These are phyloP conservation scores for Gopherus flavomarginatus DNA, from an alignment of 2,113 vertebrate species.

Conservation along the genomic window DNA sequence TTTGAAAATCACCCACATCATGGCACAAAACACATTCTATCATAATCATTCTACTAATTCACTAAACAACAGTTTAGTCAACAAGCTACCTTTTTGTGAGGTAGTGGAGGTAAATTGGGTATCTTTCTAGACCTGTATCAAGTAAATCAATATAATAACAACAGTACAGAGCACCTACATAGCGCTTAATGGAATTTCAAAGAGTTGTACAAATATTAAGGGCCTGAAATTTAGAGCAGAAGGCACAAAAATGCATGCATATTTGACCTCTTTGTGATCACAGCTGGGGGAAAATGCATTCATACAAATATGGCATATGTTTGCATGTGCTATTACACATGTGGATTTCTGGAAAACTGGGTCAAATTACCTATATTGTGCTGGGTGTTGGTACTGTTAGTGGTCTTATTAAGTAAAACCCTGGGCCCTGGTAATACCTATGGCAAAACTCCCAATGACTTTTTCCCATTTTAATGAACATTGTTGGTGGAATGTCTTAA, in stretches of 20 bases:
- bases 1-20: background rate
- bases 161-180: background rate
- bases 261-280: background rate
- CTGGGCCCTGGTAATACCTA: background rate
- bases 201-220: background rate
- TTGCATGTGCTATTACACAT: background rate
- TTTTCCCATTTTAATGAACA: background rate
- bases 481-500: background rate
- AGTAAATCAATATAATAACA: background rate
- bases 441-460: background rate
- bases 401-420: background rate
- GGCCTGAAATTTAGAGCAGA: background rate
- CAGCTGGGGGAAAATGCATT: background rate
- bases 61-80: background rate
- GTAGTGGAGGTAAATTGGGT: background rate
- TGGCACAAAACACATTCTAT: background rate
- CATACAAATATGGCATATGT: accelerated
- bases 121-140: background rate
- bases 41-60: background rate
- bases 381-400: background rate
- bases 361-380: background rate
- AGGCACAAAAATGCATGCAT: background rate
- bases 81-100: background rate
- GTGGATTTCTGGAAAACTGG: background rate
- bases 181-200: background rate